Evolutionary conservation across 2,797 vertebrate genomes (phyloP).

Genomic region (Sylvilagus floridanus): DNA sequence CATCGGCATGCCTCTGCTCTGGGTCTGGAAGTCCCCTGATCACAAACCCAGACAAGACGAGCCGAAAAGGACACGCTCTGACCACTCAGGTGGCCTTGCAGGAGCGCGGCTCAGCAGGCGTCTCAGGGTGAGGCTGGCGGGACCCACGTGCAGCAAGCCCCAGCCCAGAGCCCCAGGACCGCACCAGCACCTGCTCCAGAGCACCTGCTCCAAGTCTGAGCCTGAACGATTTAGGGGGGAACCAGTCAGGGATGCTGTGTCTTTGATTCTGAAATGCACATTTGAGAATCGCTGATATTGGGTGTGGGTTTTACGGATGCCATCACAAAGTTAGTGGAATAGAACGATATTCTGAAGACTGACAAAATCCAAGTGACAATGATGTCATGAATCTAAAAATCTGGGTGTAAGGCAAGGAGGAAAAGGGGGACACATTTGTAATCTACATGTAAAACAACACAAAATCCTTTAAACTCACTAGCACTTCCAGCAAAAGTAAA

Average conservation of each 20-base stretch:
- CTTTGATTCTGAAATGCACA: conserved; percentile 11
- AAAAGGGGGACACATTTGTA: background rate
- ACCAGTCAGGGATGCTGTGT: background rate
- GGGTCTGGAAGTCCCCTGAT: background rate
- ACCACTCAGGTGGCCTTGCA: background rate
- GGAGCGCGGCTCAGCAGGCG: background rate
- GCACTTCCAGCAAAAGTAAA: conserved; percentile 30
- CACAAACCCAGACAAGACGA: background rate
- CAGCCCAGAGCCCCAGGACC: background rate
- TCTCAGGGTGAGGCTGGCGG: background rate
- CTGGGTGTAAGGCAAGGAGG: background rate
- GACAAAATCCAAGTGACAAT: background rate
- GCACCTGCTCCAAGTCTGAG: background rate
- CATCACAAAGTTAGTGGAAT: background rate
- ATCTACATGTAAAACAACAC: background rate
- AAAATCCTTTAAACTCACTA: background rate
- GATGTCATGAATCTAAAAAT: background rate
- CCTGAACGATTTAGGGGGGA: background rate
- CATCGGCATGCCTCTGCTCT: no score
- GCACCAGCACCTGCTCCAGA: background rate
- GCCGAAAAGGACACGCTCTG: background rate
- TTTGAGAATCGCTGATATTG: background rate
- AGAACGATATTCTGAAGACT: background rate
- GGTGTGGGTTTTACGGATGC: background rate
- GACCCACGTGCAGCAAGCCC: background rate